Percentiles rank a stretch among this genome's conserved stretches.
These are phyloP conservation scores for Capitella teleta DNA, from an alignment of 1,140 invertebrate species.

Conservation along the genomic window DNA sequence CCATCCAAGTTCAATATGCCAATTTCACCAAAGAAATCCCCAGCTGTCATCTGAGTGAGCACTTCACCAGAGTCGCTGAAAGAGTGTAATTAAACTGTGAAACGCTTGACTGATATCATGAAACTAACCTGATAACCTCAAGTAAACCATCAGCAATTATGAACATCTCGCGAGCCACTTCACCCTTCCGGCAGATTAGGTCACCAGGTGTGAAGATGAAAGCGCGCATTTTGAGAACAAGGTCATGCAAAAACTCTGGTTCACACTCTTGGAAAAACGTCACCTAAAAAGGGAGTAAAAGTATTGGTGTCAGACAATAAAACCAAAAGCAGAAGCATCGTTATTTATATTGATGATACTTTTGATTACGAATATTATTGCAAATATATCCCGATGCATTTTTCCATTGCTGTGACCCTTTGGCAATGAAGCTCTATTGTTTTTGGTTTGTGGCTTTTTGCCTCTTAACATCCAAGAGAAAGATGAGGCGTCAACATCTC, in stretches of 20 bases:
- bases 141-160: conserved; percentile 94
- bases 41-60: conserved; percentile 89
- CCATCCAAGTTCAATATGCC: conserved; percentile 91
- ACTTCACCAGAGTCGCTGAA: conserved; percentile 79
- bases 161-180: conserved; percentile 94
- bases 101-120: not conserved
- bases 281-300: too few species aligned
- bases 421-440: too few species aligned
- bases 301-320: too few species aligned
- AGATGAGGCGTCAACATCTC: too few species aligned
- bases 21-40: conserved; percentile 96
- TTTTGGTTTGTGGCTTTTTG: too few species aligned
- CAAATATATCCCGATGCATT: too few species aligned
- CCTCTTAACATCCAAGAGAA: too few species aligned
- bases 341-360: too few species aligned
- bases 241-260: conserved; percentile 89
- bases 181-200: conserved; percentile 85
- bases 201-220: conserved; percentile 96
- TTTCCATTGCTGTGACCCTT: too few species aligned
- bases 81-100: not conserved
- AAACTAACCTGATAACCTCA: conserved; percentile 61
- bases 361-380: too few species aligned
- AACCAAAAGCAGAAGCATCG: too few species aligned
- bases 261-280: conserved; percentile 89
- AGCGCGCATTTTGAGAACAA: conserved; percentile 94